Evolutionary conservation across 2,888 invertebrate species (phyloP).

Genomic region (Empis stercorea): DNA sequence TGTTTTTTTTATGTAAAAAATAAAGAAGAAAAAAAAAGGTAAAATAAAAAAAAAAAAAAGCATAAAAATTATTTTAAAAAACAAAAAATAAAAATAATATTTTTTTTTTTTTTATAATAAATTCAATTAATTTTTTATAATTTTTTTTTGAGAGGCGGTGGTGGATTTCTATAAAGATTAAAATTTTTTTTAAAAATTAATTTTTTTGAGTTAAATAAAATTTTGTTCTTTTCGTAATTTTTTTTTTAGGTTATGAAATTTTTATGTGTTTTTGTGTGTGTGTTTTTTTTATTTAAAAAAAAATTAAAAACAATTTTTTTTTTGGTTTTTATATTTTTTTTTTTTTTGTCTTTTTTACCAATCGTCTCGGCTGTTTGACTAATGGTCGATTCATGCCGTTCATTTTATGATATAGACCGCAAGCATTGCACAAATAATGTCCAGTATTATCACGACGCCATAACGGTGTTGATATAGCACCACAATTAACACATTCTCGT

Average conservation of each 20-base stretch:
- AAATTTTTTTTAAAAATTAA: constrained; percentile 3
- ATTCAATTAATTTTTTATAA: constrained; percentile 33
- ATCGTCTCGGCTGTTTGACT: constrained; percentile 80
- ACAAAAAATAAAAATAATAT: constrained; percentile 3
- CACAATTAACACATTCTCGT: constrained; percentile 96
- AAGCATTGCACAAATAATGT: constrained; percentile 99
- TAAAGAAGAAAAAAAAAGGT: constrained; percentile 1
- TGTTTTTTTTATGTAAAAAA: background rate
- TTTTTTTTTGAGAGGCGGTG: constrained; percentile 13
- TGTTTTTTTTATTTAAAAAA: constrained; percentile 3
- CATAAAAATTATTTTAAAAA: background rate
- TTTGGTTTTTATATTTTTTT: constrained; percentile 7
- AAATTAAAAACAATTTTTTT: background rate
- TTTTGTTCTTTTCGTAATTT: constrained; percentile 8
- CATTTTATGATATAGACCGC: constrained; percentile 96
- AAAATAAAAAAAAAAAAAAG: background rate
- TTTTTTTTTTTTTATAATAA: constrained; percentile 26
- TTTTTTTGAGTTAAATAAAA: constrained; percentile 6
- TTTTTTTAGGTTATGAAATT: constrained; percentile 12
- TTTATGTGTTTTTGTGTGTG: constrained; percentile 12
- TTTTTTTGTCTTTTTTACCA: constrained; percentile 45
- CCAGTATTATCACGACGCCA: constrained; percentile 99
- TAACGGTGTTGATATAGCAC: constrained; percentile 91
- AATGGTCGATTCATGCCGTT: constrained; percentile 88
- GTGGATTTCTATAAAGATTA: constrained; percentile 36